Conservation (phyloP, 2,113 vertebrate species). For the Myotis yumanensis region DNA sequence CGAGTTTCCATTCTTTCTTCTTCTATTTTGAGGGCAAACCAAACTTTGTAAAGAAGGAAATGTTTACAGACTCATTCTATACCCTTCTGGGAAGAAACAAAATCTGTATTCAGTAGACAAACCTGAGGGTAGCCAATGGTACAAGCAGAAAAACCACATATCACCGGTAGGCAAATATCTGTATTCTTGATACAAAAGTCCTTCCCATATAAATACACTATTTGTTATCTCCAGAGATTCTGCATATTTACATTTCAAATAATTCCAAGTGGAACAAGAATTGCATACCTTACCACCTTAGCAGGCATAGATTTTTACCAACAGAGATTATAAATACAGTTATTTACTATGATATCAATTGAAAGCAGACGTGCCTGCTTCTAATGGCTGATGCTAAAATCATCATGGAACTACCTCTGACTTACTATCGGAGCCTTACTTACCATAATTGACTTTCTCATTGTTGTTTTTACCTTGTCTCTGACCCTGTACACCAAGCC, state of each 20-base stretch:
- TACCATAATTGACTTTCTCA: slow-evolving; percentile 70
- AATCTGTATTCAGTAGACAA: background rate
- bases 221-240: background rate
- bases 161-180: slow-evolving; percentile 6
- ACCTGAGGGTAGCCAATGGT: background rate
- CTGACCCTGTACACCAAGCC: slow-evolving; percentile 56
- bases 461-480: slow-evolving; percentile 66
- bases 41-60: background rate
- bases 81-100: background rate
- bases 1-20: background rate
- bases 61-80: background rate
- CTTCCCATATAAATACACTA: background rate
- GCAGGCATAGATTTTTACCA: slow-evolving; percentile 8
- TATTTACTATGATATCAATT: background rate
- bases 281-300: background rate
- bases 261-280: slow-evolving; percentile 6
- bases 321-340: slow-evolving; percentile 13
- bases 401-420: background rate
- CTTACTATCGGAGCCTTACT: slow-evolving; percentile 48
- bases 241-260: slow-evolving; percentile 43
- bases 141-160: slow-evolving; percentile 8
- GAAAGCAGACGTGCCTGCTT: background rate
- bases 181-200: background rate
- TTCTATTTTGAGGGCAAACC: background rate
- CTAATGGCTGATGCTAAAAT: slow-evolving; percentile 33